Percentiles rank a stretch among this genome's conserved stretches.
These are phyloP conservation scores for Drosophila neocordata DNA, from an alignment of 1,140 invertebrate genomes.

Conservation along the genomic window DNA sequence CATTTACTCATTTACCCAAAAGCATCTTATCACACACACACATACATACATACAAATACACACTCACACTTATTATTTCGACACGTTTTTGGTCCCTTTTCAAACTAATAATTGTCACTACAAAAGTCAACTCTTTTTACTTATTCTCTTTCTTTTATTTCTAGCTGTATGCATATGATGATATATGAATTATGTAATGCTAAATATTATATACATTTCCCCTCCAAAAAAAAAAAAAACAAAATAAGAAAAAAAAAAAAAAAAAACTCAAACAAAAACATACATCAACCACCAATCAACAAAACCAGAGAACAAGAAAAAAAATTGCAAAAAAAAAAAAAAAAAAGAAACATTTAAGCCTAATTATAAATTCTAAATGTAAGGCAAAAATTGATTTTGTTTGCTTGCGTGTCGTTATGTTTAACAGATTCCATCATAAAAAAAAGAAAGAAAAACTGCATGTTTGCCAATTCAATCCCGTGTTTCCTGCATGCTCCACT, in stretches of 20 bases:
- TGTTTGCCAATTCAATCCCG: neutral
- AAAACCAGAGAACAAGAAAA: conserved; percentile 14
- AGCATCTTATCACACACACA: neutral
- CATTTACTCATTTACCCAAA: neutral
- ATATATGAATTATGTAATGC: conserved; percentile 74
- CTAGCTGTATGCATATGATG: conserved; percentile 77
- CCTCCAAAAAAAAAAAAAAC: conserved; percentile 47
- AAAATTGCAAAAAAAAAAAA: conserved; percentile 49
- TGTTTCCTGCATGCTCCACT: neutral
- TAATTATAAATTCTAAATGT: conserved; percentile 55
- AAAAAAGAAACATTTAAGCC: conserved; percentile 43
- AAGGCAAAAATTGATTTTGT: conserved; percentile 49
- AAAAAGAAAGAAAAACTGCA: neutral
- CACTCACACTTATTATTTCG: neutral
- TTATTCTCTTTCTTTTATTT: conserved; percentile 76
- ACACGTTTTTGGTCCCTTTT: neutral
- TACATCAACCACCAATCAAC: conserved; percentile 34
- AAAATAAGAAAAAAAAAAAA: conserved; percentile 6
- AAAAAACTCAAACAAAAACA: conserved; percentile 17
- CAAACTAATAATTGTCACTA: conserved; percentile 6
- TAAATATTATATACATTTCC: conserved; percentile 66
- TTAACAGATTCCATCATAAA: conserved; percentile 13
- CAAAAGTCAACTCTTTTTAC: conserved; percentile 51
- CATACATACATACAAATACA: neutral
- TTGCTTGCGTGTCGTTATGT: conserved; percentile 29